Base-by-base conservation (phyloP, 2,888 invertebrate genomes). In the Microdon myrmicae region DNA sequence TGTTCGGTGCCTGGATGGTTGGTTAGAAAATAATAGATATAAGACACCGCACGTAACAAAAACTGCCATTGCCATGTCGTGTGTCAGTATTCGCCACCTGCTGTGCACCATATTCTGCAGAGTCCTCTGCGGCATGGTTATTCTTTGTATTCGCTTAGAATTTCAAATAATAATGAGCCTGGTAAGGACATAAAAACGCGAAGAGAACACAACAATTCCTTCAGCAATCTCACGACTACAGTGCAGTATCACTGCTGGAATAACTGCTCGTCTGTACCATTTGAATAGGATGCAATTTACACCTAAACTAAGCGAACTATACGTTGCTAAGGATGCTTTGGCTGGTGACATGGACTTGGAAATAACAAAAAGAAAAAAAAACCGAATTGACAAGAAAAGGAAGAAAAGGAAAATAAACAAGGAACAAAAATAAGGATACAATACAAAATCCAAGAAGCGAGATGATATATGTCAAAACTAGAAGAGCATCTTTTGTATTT, bases 131-230 rank as follows among this genome's bases (percentile, higher is more conserved):
- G 45, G 19, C 9, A 26, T n/a, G 38, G 32, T 28, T 14, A 25
- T 51, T 31, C 37, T 56, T 64, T 56, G 64, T 64, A 35, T 43
- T 64, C 56, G 56, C 25, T 51, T 51, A 51, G 64, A 56, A 64
- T 64, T 56, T 64, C 35, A 64, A 64, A 64, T 51, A 58, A 64
- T 64, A 64, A 64, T 58, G 64, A 64, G 58, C 58, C 51, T 37
- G 64, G 51, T 51, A 44, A 51, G 47, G 58, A 51, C 58, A 64
- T 64, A 64, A 64, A 64, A 64, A 64, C 64, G 51, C 51, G 55
- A 55, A n/a, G n/a, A n/a, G n/a, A n/a, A 51, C 35, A 47, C 43
- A 37, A 41, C 51, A 47, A 39, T 55, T 35, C 49, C n/a, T n/a
- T n/a, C n/a, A n/a, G n/a, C n/a, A n/a, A n/a, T n/a, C n/a, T n/a